Evolutionary conservation across 2,888 invertebrate species (phyloP), one percentile per base, ranked within the genome.

Genomic region (Diplazon laetatorius): DNA sequence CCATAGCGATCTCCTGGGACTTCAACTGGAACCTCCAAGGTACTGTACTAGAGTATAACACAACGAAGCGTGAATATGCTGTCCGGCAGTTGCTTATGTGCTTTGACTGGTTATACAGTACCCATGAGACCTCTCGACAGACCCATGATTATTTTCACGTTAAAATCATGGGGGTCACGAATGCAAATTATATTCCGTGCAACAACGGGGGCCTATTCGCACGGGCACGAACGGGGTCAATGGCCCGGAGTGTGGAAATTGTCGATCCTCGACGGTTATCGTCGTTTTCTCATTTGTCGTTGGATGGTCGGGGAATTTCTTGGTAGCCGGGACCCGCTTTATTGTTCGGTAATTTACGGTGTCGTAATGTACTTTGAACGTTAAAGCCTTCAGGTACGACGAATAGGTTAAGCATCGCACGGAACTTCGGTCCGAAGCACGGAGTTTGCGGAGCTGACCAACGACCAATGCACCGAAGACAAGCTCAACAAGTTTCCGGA

Each of bases 301-400:
- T 63, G 66, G 30, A 44, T 62, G 46, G 57, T 37, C 57, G 10
- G 18, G 42, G 30, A 44, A n/a, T n/a, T 71, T 71, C 48, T 55
- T n/a, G 39, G 35, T 22, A 52, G 12, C 50, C 71, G 55, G 10
- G 39, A 50, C 39, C 62, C n/a, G n/a, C 75, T 78, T 78, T 78
- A 78, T 75, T 62, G 78, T 71, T 42, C 57, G 60, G 46, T 78
- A 78, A 78, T 78, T 70, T 46, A 20, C 60, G 74, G 75, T 75
- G 37, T 68, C 39, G 66, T 71, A 75, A 70, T 71, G n/a, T 62
- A 62, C 42, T 75, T 74, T 60, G 70, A 59, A 52, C 39, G 65
- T 60, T n/a, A 62, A 65, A 52, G 1, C 30, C 12, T 20, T 44
- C 22, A 16, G 44, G 52, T 66, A 59, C 14, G n/a, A 16, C 14